Base-by-base conservation (phyloP, 2,797 vertebrate species). In the Kryptopterus vitreolus region DNA sequence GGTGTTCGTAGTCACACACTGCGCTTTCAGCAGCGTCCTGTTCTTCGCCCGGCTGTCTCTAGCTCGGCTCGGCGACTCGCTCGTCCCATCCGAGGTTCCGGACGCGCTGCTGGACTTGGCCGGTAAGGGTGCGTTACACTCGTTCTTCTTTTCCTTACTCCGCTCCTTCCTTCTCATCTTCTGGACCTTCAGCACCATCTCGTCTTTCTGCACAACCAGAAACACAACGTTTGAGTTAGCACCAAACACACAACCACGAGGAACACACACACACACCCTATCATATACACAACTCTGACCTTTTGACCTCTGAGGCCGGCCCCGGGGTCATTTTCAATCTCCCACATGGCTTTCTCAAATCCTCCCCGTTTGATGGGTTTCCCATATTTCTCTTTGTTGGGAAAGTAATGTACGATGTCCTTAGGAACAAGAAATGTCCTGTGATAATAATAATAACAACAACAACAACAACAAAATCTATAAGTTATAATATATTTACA, bases 331-430 rank as follows among this genome's bases (percentile, higher is more conserved):
- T 95, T 94, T 90, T 96, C 93, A 81, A 96, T 96, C 87, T 96
- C 95, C 94, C 94, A 96, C 85, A 96, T 89, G 29, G 93, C 95
- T 80, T 95, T 91, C 76, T 95, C 94, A 89, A 96, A 96, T 61
- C 95, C 94, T 89, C 95, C 95, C 55, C 95, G 91, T 85, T 94
- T 95, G 91, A 93, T 94, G 63, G 93, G 89, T 48, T 93, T 94
- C 26, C 94, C 94, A 3, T 95, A 94, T 87, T 94, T 95, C 63
- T 95, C 93, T 85, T 94, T 95, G 57, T 93, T 95, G 8, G 95
- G 94, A 85, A 95, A 94, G 18, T 95, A 96, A 65, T 81, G 92
- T 83, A 94, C 95, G 18, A 96, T 88, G 87, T 96, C 94, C 88
- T 95, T 96, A 78, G 93, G 89, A 66, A 91, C 91, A 85, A 96